Base-by-base conservation (phyloP, 2,797 vertebrate species). In the Pangasius macronema region DNA sequence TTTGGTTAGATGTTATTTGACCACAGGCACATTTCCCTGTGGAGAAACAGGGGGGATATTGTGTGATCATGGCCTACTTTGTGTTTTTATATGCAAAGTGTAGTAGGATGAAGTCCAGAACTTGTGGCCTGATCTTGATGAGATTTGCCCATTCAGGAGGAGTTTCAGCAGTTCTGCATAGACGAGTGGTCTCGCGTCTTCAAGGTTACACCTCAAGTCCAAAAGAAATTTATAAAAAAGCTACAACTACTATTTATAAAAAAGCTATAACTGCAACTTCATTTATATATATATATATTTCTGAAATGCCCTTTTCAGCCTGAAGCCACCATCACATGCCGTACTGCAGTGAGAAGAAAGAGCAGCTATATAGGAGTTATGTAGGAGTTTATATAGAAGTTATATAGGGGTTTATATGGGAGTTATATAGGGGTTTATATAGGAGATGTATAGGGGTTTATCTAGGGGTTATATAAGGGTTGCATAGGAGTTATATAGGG, bases 1-100 rank as follows among this genome's bases (percentile, higher is more conserved):
- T 88, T 63, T 39, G 88, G 85, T 86, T 89, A 73, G 88, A 63
- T 84, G 85, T 80, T 89, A 86, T 89, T 87, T 80, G 82, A 86
- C 88, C 81, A 89, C 82, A 89, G 85, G 85, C 85, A 83, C 57
- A 75, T 84, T 84, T 89, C 88, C 85, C 88, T 39, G 83, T 33
- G 55, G 85, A 86, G 63, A 84, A 81, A 27, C 68, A 1, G 68
- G 39, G 81, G 75, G 79, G 70, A 55, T 81, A 76, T 65, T 57
- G 46, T 84, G 61, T 89, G 88, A 86, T 84, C 65, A 76, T 84
- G 63, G 88, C 70, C 81, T 86, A 82, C 61, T 83, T 88, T 86
- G 55, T 86, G 76, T 79, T 82, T 73, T 79, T 86, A 68, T 79
- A 55, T 57, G 79, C 55, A 55, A 22, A 82, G 10, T 51, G 33